phyloP scores from a whole-genome alignment of 2,888 invertebrate genomes.

The Acanthopleura granulata region DNA sequence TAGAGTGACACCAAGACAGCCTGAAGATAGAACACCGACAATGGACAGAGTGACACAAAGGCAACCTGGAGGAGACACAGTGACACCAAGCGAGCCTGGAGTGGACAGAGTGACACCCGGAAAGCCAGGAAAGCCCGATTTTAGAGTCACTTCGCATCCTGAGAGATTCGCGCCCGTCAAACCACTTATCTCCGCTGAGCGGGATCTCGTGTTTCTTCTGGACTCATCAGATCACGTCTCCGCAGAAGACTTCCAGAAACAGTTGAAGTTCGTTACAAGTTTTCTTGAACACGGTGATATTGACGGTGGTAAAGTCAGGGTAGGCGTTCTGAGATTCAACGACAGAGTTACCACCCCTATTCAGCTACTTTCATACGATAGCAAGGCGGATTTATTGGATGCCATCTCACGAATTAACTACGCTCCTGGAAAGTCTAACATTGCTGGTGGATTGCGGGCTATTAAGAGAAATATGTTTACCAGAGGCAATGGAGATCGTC shows the following conservation, averaged over 20 bases:
- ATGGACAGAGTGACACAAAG: background rate
- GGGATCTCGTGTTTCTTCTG: constrained; percentile 37
- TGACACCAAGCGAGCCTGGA: no score
- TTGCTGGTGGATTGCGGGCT: constrained; percentile 28
- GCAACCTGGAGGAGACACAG: no score
- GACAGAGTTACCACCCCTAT: constrained; percentile 29
- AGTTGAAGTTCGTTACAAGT: constrained; percentile 32
- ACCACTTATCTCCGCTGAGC: background rate
- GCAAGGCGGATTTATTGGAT: constrained; percentile 28
- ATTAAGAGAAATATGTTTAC: constrained; percentile 28
- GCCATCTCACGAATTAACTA: constrained; percentile 28
- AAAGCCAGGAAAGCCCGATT: no score
- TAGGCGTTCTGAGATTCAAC: constrained; percentile 27
- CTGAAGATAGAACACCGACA: background rate
- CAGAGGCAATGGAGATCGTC: constrained; percentile 30
- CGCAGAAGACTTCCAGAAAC: constrained; percentile 31
- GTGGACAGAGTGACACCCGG: background rate
- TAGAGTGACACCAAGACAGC: background rate
- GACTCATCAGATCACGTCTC: constrained; percentile 38
- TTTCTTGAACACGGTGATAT: constrained; percentile 22
- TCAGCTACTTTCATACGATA: constrained; percentile 30
- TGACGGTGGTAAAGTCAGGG: background rate
- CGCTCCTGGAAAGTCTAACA: constrained; percentile 31
- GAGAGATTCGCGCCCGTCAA: no score
- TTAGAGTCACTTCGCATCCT: no score